Conservation (phyloP, 2,113 vertebrate genomes). For the Sturnus vulgaris region DNA sequence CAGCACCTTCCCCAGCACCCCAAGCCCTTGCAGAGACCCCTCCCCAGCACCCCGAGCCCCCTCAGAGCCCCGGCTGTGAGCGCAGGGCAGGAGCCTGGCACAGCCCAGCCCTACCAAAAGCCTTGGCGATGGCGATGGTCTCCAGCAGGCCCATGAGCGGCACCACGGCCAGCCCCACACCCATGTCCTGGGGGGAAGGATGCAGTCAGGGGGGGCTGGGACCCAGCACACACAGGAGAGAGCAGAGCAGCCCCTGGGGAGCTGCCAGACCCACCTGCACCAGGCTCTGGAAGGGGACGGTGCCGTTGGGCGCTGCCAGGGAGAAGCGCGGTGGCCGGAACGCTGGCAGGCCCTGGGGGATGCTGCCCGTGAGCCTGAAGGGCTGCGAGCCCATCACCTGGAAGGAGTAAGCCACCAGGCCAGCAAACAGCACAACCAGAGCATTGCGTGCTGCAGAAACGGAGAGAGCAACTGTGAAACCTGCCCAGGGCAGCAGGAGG, state of each 20-base stretch:
- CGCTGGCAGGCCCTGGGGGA: conserved; percentile 78
- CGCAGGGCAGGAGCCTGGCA: neutral
- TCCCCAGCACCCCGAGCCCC: neutral
- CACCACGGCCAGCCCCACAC: conserved; percentile 85
- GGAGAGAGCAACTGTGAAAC: neutral
- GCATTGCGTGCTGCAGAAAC: conserved; percentile 77
- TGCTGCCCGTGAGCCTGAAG: conserved; percentile 85
- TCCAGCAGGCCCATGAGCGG: conserved; percentile 92
- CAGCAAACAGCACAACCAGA: conserved; percentile 85
- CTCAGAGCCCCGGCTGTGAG: fast-evolving
- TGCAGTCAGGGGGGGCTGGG: fast-evolving
- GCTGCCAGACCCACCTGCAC: conserved; percentile 69
- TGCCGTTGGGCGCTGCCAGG: conserved; percentile 76
- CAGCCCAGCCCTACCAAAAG: conserved; percentile 82
- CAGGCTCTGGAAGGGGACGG: conserved; percentile 79
- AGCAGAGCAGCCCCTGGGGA: neutral
- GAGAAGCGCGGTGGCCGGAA: conserved; percentile 78
- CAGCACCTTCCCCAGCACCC: neutral
- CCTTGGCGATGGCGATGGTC: conserved; percentile 90
- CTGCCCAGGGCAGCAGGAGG: neutral
- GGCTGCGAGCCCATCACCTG: conserved; percentile 74
- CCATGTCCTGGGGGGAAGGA: conserved; percentile 79
- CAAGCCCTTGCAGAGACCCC: neutral
- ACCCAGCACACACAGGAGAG: neutral
- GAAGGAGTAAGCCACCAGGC: conserved; percentile 84